Evolutionary conservation across 2,888 invertebrate species (phyloP), one percentile per base, ranked within the genome.

Genomic region (Pollenia angustigena): DNA sequence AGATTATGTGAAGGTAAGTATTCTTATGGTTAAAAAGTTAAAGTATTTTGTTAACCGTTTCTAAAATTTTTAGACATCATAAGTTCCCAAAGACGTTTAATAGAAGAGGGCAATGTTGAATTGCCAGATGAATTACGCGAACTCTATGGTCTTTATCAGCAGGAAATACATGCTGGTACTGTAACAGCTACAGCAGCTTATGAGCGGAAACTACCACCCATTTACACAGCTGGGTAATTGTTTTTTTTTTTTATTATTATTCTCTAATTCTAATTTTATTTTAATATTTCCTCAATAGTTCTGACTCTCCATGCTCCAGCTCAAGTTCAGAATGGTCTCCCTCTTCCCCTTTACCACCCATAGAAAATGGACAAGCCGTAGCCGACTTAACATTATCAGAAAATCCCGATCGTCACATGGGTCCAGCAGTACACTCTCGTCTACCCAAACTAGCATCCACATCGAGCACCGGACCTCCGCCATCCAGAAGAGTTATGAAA

Each of bases 131-230:
- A 97, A 90, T 93, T 97, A 81, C 96, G 95, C 87, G 97, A 97
- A 89, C 93, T 97, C 23, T 97, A 97, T 92, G 95, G 96, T 71
- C 94, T 97, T 88, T 97, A 97, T 90, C 97, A 97, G 91, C 97
- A 97, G 91, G 97, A 97, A 94, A 97, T 97, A 85, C 97, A 97
- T 91, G 97, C 97, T 0, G 96, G 97, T 7, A 96, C 96, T 0
- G 92, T 93, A 0, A 91, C 93, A 12, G 92, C 93, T 4, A 90
- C 91, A 56, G 91, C 92, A 2, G 85, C 91, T 74, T 93, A 93
- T 76, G 93, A 93, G 48, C 91, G 91, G 76, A 93, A 93, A 88
- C 85, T 93, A 75, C 93, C 94, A 40, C 93, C 93, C 85, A 93
- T 93, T 69, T 93, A 93, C 86, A 92, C 93, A 52, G 92, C 93